These are phyloP conservation scores for Dysidea cf. avara DNA, from an alignment of 37 sponge, comb jelly and placozoan genomes.

Conservation along the genomic window DNA sequence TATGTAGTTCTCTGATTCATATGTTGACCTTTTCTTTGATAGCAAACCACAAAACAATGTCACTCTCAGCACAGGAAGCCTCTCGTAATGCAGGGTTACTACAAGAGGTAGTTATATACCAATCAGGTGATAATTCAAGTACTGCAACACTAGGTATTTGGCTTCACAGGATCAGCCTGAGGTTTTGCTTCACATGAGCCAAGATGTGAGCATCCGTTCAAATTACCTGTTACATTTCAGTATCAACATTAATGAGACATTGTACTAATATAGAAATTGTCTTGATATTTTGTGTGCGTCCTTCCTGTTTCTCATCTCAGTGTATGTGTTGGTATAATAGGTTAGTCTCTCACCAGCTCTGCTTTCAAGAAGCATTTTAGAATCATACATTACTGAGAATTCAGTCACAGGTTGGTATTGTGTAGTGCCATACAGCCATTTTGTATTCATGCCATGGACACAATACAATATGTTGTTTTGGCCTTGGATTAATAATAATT, in stretches of 20 bases:
- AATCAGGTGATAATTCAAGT: too few species aligned
- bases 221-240: too few species aligned
- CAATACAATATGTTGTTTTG: not conserved
- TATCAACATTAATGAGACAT: too few species aligned
- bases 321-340: slow-evolving; percentile 28
- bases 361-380: slow-evolving; percentile 70
- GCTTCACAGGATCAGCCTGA: too few species aligned
- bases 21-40: too few species aligned
- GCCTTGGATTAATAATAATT: not conserved
- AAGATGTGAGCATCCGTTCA: not conserved
- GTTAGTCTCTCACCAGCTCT: slow-evolving; percentile 52
- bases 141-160: too few species aligned
- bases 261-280: not conserved
- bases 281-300: not conserved
- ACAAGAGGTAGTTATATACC: too few species aligned
- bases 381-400: slow-evolving; percentile 26
- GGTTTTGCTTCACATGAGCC: not conserved
- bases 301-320: not conserved
- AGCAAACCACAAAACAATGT: too few species aligned
- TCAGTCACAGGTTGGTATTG: not conserved
- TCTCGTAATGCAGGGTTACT: too few species aligned
- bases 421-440: not conserved
- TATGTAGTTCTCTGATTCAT: too few species aligned
- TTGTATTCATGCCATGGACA: not conserved
- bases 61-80: too few species aligned